Conservation (phyloP, 1,140 invertebrate genomes). For the Samia ricini region DNA sequence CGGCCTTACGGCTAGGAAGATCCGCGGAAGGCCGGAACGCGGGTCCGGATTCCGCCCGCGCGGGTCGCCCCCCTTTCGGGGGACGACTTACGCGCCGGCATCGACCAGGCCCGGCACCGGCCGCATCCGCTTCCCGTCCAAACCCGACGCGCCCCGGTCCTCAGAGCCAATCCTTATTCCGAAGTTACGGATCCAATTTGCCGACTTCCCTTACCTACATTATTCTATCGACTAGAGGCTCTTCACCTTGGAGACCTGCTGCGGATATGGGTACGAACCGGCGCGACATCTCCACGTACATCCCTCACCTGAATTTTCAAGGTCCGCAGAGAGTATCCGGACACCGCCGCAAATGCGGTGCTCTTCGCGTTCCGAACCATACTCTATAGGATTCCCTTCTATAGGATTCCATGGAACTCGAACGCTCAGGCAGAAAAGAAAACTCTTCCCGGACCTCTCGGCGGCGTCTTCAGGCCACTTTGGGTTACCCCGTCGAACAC, state of each 20-base stretch:
- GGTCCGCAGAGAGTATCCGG: constrained; percentile 82
- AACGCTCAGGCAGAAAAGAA: constrained; percentile 88
- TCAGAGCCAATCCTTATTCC: constrained; percentile 85
- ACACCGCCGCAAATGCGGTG: constrained; percentile 84
- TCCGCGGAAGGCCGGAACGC: constrained; percentile 32
- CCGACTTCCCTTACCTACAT: constrained; percentile 93
- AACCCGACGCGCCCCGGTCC: constrained; percentile 82
- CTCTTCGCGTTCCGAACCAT: constrained; percentile 84
- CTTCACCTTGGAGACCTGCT: constrained; percentile 93
- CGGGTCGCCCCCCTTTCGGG: constrained; percentile 61
- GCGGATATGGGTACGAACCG: constrained; percentile 88
- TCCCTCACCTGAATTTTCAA: constrained; percentile 87
- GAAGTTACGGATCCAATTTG: constrained; percentile 67
- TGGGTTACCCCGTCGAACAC: constrained; percentile 70
- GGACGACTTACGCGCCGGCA: constrained; percentile 15
- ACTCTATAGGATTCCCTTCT: constrained; percentile 81
- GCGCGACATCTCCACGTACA: constrained; percentile 80
- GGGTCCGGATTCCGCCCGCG: constrained; percentile 79
- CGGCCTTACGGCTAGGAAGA: constrained; percentile 60
- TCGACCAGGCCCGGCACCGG: constrained; percentile 62
- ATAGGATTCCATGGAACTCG: constrained; percentile 85
- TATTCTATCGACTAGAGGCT: constrained; percentile 93
- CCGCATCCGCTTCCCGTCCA: constrained; percentile 72
- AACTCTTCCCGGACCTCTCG: constrained; percentile 87
- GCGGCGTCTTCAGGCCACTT: constrained; percentile 82